These are phyloP conservation scores for Andricus quercusramuli DNA, from an alignment of 2,888 invertebrate genomes.

Conservation along the genomic window DNA sequence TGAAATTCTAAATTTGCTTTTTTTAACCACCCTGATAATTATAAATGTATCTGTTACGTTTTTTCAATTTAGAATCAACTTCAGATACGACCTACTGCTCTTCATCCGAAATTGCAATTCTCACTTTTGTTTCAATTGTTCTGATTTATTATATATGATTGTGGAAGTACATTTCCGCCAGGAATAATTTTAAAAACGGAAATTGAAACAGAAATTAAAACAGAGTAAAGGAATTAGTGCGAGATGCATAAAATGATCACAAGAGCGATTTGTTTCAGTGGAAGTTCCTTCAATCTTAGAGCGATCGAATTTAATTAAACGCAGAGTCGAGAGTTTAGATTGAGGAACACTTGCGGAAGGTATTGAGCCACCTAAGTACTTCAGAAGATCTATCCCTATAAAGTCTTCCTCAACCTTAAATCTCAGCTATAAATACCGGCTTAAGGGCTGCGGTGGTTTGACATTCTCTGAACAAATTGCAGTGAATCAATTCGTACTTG, in stretches of 20 bases:
- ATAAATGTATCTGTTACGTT: no score
- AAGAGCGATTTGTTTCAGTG: neutral
- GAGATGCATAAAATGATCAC: neutral
- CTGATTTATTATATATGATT: no score
- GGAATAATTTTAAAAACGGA: neutral
- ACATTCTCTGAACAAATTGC: neutral
- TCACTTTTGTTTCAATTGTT: no score
- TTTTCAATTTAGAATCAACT: no score
- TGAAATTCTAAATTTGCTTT: no score
- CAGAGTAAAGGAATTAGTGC: neutral
- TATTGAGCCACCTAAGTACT: slow-evolving; percentile 19
- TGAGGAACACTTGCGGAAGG: slow-evolving; percentile 28
- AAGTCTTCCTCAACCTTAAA: slow-evolving; percentile 31
- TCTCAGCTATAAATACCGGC: neutral
- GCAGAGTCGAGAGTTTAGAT: slow-evolving; percentile 17
- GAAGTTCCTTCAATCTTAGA: neutral
- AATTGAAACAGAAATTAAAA: neutral
- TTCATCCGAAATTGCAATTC: no score
- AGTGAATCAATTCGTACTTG: neutral
- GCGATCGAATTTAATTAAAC: slow-evolving; percentile 27
- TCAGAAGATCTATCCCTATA: slow-evolving; percentile 12
- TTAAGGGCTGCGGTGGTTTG: neutral
- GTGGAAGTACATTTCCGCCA: no score
- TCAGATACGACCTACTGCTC: no score
- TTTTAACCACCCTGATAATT: no score